Evolutionary conservation across 2,888 invertebrate species (phyloP), one percentile per base, ranked within the genome.

Genomic region (Gnatocerus cornutus): DNA sequence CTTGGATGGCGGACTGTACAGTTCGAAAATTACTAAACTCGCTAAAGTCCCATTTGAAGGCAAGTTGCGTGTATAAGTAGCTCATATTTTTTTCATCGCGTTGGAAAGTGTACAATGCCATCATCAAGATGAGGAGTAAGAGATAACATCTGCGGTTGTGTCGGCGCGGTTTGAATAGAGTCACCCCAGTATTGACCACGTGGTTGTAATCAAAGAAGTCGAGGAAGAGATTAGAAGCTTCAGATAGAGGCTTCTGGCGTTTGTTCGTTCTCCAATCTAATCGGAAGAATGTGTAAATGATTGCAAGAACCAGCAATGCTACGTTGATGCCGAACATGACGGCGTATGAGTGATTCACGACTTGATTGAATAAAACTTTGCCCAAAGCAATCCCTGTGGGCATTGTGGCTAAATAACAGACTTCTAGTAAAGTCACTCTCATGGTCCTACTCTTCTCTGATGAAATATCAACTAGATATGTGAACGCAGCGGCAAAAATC

Each of bases 21-120:
- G 93, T 93, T 76, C 81, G 75, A 77, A 93, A 95, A 73, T 89
- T 87, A 78, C 95, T 95, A 80, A 89, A 94, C 8, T 87, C 86
- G 0, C 87, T 84, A 0, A 91, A 86, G 48, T 89, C 87, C 95
- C 95, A 95, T 64, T 89, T 82, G 78, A 95, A 92, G 37, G 91
- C 90, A 33, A 89, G 85, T 58, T 89, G 89, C 0, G 93, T 91
- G 80, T 93, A 96, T 53, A 95, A 82, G 76, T 90, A 94, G 78
- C 92, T 87, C 79, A 93, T 91, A 13, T 89, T 90, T 72, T 90
- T 90, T 79, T 96, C 95, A 80, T 95, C 95, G 80, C 94, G 88
- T 83, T 94, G 94, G 80, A 94, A 94, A 53, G 93, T 93, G 77
- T 94, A 95, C 55, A 93, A 86, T 0, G 89, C 90, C 93, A 94